Percentiles rank a stretch among this genome's conserved stretches.
phyloP scores from a whole-genome alignment of 2,113 vertebrate species.

The Parotia lawesii region DNA sequence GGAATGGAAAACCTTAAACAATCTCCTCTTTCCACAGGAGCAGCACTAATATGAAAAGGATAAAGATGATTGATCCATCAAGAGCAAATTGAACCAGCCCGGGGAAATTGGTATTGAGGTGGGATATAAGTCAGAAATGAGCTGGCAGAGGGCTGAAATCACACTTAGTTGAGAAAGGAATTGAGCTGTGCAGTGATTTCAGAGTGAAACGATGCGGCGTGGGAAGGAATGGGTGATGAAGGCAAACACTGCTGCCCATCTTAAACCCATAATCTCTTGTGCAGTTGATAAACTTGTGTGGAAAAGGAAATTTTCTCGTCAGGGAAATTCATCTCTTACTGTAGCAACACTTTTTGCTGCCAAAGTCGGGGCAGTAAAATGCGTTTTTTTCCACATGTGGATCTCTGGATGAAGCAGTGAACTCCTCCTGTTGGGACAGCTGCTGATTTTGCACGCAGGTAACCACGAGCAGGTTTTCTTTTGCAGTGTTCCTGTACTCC shows the following conservation, averaged over 20 bases:
- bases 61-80: not conserved
- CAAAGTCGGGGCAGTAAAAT: not conserved
- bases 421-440: not conserved
- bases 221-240: not conserved
- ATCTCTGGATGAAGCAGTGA: not conserved
- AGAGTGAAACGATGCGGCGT: rapidly evolving
- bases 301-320: not conserved
- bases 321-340: not conserved
- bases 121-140: not conserved
- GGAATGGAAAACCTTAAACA: not conserved
- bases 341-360: not conserved
- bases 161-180: not conserved
- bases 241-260: not conserved
- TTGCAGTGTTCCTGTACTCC: not conserved
- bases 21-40: not conserved
- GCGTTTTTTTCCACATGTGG: not conserved
- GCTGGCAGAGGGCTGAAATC: not conserved
- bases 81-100: not conserved
- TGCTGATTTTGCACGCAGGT: not conserved
- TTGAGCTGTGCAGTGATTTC: not conserved
- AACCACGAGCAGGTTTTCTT: not conserved
- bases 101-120: not conserved
- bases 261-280: not conserved
- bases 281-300: not conserved
- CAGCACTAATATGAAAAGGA: not conserved